A percentile compares a stretch with the other conserved stretches of the same genome.
Evolutionary conservation across 1,140 invertebrate species (phyloP).

Genomic region (Octopus bimaculoides): DNA sequence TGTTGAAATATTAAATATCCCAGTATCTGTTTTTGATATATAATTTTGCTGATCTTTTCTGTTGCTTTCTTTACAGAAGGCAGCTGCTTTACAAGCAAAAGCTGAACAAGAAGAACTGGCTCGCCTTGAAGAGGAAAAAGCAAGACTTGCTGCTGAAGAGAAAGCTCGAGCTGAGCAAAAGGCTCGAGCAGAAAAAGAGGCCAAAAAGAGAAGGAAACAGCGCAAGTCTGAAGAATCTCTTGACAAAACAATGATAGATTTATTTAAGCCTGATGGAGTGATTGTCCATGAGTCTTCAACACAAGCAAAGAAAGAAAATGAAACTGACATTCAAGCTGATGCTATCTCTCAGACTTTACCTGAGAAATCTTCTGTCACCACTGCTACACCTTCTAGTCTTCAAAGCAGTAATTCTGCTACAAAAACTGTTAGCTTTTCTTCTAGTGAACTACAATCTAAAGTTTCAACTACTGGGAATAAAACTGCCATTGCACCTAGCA

Average conservation of each 20-base stretch:
- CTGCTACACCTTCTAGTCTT: too few species aligned
- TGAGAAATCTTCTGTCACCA: neutral
- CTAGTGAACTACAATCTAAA: too few species aligned
- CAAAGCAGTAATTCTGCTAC: too few species aligned
- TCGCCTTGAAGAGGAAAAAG: neutral
- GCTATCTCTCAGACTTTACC: neutral
- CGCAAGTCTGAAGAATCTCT: constrained; percentile 22
- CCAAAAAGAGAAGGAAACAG: neutral
- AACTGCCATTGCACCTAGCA: too few species aligned
- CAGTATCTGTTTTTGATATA: too few species aligned
- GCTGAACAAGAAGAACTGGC: neutral
- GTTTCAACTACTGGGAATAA: too few species aligned
- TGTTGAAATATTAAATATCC: too few species aligned
- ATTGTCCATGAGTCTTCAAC: constrained; percentile 23
- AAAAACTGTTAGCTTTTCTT: too few species aligned
- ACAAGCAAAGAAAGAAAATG: neutral
- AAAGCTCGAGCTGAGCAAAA: neutral
- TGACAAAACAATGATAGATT: constrained; percentile 30
- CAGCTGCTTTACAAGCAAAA: neutral
- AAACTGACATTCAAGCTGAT: neutral
- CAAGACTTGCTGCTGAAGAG: neutral
- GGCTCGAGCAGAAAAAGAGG: constrained; percentile 4
- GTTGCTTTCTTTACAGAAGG: neutral
- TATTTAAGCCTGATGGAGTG: constrained; percentile 35
- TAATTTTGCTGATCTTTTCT: neutral